These are phyloP conservation scores for Aphrocallistes beatrix DNA, from an alignment of 37 sponge, comb jelly and placozoan species.

Conservation along the genomic window DNA sequence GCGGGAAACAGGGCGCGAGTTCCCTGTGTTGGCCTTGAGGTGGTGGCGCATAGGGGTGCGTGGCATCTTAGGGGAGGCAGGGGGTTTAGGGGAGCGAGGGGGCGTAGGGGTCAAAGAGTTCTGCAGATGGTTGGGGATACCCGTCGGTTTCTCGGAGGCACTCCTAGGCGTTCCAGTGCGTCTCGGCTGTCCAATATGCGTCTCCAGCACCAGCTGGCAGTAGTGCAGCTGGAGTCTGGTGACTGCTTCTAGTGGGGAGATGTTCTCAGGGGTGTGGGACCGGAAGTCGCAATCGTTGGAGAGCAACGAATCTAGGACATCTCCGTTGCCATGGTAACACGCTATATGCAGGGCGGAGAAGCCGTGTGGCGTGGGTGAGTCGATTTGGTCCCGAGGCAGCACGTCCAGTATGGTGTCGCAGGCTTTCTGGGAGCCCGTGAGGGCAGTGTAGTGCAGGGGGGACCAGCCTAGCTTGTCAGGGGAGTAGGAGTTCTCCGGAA, in stretches of 20 bases:
- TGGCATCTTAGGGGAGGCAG: neutral
- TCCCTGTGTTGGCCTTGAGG: neutral
- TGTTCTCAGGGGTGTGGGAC: neutral
- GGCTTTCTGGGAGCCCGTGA: slow-evolving; percentile 2
- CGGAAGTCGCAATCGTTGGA: neutral
- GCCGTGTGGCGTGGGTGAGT: neutral
- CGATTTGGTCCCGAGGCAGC: neutral
- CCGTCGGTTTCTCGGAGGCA: neutral
- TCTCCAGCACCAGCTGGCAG: neutral
- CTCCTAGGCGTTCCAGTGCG: neutral
- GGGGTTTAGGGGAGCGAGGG: neutral
- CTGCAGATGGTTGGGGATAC: neutral
- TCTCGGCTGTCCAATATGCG: neutral
- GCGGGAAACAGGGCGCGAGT: neutral
- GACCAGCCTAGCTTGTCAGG: neutral
- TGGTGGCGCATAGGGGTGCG: neutral
- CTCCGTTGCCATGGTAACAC: slow-evolving; percentile 4
- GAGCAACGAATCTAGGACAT: neutral
- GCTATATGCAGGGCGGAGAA: slow-evolving; percentile 7
- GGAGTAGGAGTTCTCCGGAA: neutral
- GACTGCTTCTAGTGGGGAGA: neutral
- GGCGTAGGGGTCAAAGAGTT: neutral
- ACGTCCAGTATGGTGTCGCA: neutral
- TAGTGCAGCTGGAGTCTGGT: neutral
- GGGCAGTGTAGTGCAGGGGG: neutral